Evolutionary conservation across 2,888 invertebrate genomes (phyloP).

Genomic region (Thymelicus acteon): DNA sequence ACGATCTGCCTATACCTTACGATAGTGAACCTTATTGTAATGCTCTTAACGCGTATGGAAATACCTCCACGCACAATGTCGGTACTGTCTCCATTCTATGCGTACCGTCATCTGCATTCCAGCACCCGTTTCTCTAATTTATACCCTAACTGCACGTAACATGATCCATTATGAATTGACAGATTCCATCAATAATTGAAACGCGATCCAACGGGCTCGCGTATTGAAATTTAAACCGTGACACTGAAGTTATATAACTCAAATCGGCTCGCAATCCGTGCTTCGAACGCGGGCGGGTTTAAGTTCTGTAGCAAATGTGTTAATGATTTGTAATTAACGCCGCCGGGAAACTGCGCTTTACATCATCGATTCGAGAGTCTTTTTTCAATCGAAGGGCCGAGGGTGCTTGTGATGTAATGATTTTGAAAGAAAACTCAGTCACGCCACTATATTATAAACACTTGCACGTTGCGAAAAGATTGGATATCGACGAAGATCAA

Average conservation of each 20-base stretch:
- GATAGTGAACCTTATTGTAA: constrained; percentile 11
- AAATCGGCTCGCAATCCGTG: constrained; percentile 56
- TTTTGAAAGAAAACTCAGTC: constrained; percentile 67
- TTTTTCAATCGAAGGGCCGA: constrained; percentile 52
- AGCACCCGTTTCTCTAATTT: constrained; percentile 54
- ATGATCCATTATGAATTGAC: constrained; percentile 65
- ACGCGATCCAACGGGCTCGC: constrained; percentile 61
- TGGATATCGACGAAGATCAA: constrained; percentile 39
- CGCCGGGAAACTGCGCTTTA: constrained; percentile 63
- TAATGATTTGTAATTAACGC: constrained; percentile 66
- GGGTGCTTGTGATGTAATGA: constrained; percentile 61
- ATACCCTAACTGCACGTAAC: constrained; percentile 59
- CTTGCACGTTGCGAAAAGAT: constrained; percentile 50
- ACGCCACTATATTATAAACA: constrained; percentile 65
- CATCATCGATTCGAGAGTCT: constrained; percentile 54
- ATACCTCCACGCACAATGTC: constrained; percentile 34
- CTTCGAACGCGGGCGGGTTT: constrained; percentile 48
- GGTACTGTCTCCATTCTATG: constrained; percentile 39
- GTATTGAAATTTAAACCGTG: constrained; percentile 63
- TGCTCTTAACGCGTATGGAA: constrained; percentile 17
- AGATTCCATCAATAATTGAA: constrained; percentile 68
- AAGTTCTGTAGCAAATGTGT: constrained; percentile 59
- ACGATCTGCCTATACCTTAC: background rate
- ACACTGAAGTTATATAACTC: constrained; percentile 50
- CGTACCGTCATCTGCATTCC: constrained; percentile 66